Evolutionary conservation across 2,888 invertebrate species (phyloP), one percentile per base, ranked within the genome.

Genomic region (Gortyna flavago): DNA sequence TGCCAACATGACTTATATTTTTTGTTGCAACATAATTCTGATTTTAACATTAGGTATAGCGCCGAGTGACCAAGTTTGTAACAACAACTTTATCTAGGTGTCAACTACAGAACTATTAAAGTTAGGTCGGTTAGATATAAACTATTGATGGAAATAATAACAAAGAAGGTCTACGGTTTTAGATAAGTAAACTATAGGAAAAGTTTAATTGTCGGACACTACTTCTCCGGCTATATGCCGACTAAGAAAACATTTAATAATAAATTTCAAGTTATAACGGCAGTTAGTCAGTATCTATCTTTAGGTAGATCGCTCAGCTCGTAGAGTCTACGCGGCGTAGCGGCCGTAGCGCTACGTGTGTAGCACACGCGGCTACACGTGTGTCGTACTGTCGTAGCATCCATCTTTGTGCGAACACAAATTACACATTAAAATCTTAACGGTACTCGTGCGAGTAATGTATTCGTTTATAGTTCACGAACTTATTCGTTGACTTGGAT

Each of bases 1-100:
- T 81, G 54, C 76, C 79, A 85, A 87, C 80, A 87, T 87, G 79
- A 84, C 88, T 89, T 86, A 87, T 88, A 84, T 85, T 87, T 86
- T 78, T 78, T 69, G 75, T 85, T 83, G 76, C 82, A 78, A 73
- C 77, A 81, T 79, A 65, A 64, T 72, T 57, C 76, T 72, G 61
- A 73, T 65, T 83, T 73, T 73, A 71, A 64, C 64, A 54, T 66
- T 62, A n/a, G n/a, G n/a, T n/a, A 76, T 73, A 64, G 29, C 48
- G 38, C 35, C 18, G 72, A 77, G 38, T 73, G 70, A 75, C 64
- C 51, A 74, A 83, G 72, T 72, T 75, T n/a, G 65, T 65, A 73
- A 64, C 41, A 77, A 81, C 48, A 72, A 71, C 66, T 75, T 79
- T 75, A 77, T 85, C 32, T 54, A 64, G 48, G n/a, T 84, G 75